Evolutionary conservation across 2,888 invertebrate genomes (phyloP), one percentile per base, ranked within the genome.

Genomic region (Parnassius mnemosyne): DNA sequence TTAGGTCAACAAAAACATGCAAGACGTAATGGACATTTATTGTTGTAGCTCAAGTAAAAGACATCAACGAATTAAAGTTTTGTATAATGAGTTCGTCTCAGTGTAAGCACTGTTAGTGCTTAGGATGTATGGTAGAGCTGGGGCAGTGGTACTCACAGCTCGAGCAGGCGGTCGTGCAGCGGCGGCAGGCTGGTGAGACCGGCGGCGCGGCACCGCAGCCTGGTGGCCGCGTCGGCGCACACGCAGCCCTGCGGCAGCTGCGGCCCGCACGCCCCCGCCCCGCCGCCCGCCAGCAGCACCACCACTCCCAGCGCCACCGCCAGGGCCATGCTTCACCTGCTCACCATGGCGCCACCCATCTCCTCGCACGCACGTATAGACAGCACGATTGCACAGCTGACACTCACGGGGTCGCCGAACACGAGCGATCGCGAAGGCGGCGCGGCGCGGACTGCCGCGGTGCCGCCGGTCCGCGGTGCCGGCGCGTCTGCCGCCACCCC

Each of bases 321-420:
- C 69, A 66, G 69, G 66, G 66, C 68, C 69, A 72, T 75, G 70
- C 68, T 71, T 71, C 74, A 79, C 75, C 75, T 67, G 59, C 70
- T 67, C 61, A 50, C 66, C 61, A 66, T 61, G 42, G 53, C 70
- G 64, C 65, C 64, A 62, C 58, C 65, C 59, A 65, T 71, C 81
- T 94, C 94, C 68, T 93, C 13, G 43, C 12, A 49, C 10, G n/a
- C 58, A 25, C 52, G 20, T 93, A 78, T 66, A 61, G 59, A 60
- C 53, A 67, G 51, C 57, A 53, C 64, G 60, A 43, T 57, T 43
- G 44, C 64, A 53, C 66, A 41, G 94, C 54, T 94, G 92, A 94
- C 94, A 75, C 94, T 94, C 11, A 94, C 83, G 57, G 69, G 89
- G 59, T 34, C 66, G 52, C 58, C 93, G 12, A 54, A 64, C 61